phyloP scores from a whole-genome alignment of 2,113 vertebrate species.

The Ptilorrhoa leucosticta region DNA sequence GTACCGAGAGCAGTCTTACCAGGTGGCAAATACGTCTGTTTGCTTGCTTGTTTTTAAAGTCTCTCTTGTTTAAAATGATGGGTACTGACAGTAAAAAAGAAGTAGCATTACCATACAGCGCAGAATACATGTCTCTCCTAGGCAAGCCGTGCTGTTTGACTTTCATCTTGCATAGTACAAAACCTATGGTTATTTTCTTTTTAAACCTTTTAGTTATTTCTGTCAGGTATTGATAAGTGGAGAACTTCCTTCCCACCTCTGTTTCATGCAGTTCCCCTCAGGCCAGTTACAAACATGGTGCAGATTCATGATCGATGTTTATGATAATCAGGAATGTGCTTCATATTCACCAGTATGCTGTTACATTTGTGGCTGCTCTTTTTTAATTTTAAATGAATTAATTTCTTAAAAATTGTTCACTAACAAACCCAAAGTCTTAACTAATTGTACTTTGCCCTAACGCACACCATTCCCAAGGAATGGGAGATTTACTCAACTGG shows the following conservation, averaged over 20 bases:
- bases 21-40: background rate
- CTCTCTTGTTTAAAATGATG: slow-evolving; percentile 28
- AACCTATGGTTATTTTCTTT: slow-evolving; percentile 38
- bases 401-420: background rate
- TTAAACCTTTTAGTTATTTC: slow-evolving; percentile 34
- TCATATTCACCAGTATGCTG: background rate
- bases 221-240: slow-evolving; percentile 39
- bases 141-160: background rate
- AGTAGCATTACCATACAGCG: background rate
- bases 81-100: background rate
- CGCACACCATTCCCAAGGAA: background rate
- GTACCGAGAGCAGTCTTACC: background rate
- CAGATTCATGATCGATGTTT: background rate
- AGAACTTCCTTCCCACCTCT: background rate
- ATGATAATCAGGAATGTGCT: background rate
- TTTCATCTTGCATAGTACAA: slow-evolving; percentile 51
- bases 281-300: background rate
- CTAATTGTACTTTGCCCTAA: background rate
- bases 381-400: background rate
- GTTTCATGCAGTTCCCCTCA: background rate
- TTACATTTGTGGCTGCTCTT: background rate
- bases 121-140: background rate
- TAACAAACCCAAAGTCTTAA: background rate
- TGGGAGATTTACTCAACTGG: background rate
- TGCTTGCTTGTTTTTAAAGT: background rate